phyloP scores from a whole-genome alignment of 2,797 vertebrate genomes.

The Lagodon rhomboides region DNA sequence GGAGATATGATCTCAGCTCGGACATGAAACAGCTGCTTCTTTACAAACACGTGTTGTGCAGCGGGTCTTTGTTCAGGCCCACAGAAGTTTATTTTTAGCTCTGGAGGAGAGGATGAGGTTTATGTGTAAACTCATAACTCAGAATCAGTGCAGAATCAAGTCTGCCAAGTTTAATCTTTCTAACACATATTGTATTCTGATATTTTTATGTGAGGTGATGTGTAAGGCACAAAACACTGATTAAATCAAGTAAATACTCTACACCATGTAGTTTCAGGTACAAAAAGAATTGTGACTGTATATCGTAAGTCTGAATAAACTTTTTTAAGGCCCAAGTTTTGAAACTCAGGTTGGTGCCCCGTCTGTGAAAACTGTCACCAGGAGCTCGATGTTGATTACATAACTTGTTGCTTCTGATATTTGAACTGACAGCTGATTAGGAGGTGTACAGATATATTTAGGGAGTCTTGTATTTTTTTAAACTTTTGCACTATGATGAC shows the following conservation, averaged over 20 bases:
- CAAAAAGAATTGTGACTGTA: too few species aligned
- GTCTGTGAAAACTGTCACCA: slow-evolving; percentile 6
- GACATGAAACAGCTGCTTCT: background rate
- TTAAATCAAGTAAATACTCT: background rate
- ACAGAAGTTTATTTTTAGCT: background rate
- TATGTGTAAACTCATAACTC: background rate
- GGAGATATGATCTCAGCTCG: background rate
- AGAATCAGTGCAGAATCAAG: too few species aligned
- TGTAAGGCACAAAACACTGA: background rate
- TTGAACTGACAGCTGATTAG: background rate
- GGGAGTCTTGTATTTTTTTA: background rate
- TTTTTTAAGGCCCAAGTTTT: background rate
- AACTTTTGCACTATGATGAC: background rate
- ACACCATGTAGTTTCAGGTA: background rate
- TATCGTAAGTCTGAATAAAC: background rate
- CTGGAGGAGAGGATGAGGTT: background rate
- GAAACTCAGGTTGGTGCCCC: background rate
- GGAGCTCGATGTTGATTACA: background rate
- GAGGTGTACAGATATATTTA: background rate
- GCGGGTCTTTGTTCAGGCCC: background rate
- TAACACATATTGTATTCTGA: too few species aligned
- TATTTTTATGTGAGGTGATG: background rate
- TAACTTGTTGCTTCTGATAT: background rate
- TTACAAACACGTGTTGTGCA: background rate
- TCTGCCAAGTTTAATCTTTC: too few species aligned